Percentiles rank a stretch among this genome's conserved stretches.
These are phyloP conservation scores for Melinopterus prodromus DNA, from an alignment of 2,888 invertebrate species.

Conservation along the genomic window DNA sequence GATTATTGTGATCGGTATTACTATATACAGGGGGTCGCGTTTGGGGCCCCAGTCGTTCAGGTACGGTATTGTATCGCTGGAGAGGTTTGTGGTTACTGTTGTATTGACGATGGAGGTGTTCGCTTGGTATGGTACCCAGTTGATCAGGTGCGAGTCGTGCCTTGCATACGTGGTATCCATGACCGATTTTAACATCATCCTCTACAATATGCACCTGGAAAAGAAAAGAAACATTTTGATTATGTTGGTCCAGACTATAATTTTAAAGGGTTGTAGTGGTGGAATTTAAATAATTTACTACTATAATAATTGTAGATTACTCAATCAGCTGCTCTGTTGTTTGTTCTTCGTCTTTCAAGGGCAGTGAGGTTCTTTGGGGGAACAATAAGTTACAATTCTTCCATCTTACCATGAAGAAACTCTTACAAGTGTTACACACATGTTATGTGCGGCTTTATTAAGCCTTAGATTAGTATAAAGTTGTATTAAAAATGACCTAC, in stretches of 20 bases:
- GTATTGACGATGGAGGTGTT: neutral
- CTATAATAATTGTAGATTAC: too few relatives aligned
- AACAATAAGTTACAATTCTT: too few relatives aligned
- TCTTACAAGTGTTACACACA: too few relatives aligned
- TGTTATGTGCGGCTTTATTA: too few relatives aligned
- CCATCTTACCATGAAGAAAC: too few relatives aligned
- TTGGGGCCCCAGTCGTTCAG: constrained; percentile 53
- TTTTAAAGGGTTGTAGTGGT: neutral
- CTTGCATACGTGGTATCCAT: neutral
- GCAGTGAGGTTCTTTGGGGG: too few relatives aligned
- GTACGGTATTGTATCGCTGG: constrained; percentile 9
- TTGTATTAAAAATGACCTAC: too few relatives aligned
- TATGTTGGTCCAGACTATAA: neutral
- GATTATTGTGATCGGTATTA: constrained; percentile 72
- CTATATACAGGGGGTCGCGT: constrained; percentile 67
- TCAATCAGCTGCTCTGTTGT: too few relatives aligned
- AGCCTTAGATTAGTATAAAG: too few relatives aligned
- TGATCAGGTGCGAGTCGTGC: neutral
- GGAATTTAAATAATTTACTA: too few relatives aligned
- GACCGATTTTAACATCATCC: neutral
- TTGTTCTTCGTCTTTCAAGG: too few relatives aligned
- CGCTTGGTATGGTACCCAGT: neutral
- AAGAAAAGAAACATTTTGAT: neutral
- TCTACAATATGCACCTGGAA: neutral
- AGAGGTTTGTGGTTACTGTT: neutral